Base-by-base conservation (phyloP, 2,797 vertebrate genomes). In the Molothrus aeneus region DNA sequence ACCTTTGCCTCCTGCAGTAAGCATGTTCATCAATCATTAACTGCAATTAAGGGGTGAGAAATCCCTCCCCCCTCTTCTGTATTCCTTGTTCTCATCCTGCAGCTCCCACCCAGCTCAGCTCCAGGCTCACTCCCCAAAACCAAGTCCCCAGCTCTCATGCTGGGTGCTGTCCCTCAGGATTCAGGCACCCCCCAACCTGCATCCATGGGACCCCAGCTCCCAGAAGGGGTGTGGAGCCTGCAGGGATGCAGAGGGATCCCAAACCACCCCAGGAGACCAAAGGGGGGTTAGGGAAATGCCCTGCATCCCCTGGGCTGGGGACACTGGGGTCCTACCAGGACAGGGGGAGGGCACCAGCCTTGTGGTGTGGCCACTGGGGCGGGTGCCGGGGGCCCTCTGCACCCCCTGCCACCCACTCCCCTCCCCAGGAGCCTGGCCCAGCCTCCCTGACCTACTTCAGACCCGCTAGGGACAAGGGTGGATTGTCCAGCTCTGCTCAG, bases 1-100 rank as follows among this genome's bases (percentile, higher is more conserved):
- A 97, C 89, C 96, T 97, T 97, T 97, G 97, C 54, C 92, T 97
- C 94, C 95, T 96, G 73, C 38, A 61, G 69, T 88, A 96, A 95
- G 80, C n/a, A 69, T 0, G 3, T 89, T 82, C 48, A 85, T 95
- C 86, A 97, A 97, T 97, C 86, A 97, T 97, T 97, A 97, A 97
- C 97, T 77, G 81, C 88, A 96, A 97, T 93, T 86, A 95, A 64
- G 18, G 59, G 13, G 54, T 93, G 88, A 95, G 65, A 88, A 82
- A 68, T 56, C 57, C 34, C 16, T 82, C 40, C 68, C 43, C 40
- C 4, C 10, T n/a, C 20, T 28, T 75, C 45, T 15, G 48, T 71
- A 45, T 81, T 78, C 29, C 34, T 31, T 45, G 16, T 47, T 53
- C 21, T 70, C 20, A 17, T 31, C 36, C 9, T 18, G 4, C 4